phyloP scores from a whole-genome alignment of 2,888 invertebrate genomes.

The Megastigmus dorsalis region DNA sequence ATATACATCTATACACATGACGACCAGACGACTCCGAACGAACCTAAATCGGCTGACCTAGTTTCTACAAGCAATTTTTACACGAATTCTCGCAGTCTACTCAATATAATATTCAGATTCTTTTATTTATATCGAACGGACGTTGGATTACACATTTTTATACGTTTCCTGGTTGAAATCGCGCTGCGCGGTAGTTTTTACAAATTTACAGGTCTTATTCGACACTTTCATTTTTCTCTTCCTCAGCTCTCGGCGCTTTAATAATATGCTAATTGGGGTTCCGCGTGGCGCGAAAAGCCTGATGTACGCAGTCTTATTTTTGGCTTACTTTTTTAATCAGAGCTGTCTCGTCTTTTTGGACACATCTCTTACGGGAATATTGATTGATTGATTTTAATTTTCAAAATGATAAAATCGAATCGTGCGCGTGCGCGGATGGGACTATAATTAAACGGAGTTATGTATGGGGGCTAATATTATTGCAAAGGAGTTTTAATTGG shows the following conservation, averaged over 20 bases:
- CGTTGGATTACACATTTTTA: background rate
- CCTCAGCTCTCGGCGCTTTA: background rate
- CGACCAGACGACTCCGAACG: constrained; percentile 8
- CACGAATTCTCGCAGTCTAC: too few species aligned
- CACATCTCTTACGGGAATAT: background rate
- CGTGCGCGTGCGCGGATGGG: background rate
- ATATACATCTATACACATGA: too few species aligned
- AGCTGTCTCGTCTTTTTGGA: background rate
- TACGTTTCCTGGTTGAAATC: too few species aligned
- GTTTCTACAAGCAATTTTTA: constrained; percentile 21
- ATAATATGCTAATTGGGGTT: constrained; percentile 44
- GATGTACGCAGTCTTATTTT: background rate
- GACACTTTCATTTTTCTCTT: constrained; percentile 30
- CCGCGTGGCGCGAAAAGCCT: background rate
- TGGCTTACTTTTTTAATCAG: background rate
- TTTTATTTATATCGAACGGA: constrained; percentile 10
- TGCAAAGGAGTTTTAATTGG: background rate
- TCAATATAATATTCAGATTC: constrained; percentile 3
- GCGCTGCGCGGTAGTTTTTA: constrained; percentile 5
- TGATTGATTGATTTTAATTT: constrained; percentile 6
- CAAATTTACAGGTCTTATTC: constrained; percentile 35
- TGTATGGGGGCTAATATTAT: background rate
- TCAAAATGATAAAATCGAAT: constrained; percentile 9
- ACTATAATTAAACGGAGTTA: constrained; percentile 7
- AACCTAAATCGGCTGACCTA: constrained; percentile 50